Percentiles rank a stretch among this genome's conserved stretches.
Evolutionary conservation across 2,888 invertebrate genomes (phyloP).

Genomic region (Cryptus armator): DNA sequence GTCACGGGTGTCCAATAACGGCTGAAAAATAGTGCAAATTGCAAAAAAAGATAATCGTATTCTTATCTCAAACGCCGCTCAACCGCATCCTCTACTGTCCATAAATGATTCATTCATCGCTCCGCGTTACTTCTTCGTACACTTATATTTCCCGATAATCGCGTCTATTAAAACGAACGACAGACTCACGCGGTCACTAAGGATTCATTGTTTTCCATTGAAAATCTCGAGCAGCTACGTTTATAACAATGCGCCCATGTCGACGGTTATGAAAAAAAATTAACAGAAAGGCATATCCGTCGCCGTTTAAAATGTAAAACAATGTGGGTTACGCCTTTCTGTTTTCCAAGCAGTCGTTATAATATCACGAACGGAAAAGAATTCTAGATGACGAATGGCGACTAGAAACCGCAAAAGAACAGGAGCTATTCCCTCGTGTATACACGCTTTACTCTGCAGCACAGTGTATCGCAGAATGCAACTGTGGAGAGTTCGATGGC

Average conservation of each 20-base stretch:
- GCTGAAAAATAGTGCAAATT: too few relatives aligned
- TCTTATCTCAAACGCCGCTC: too few relatives aligned
- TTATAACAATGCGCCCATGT: not conserved
- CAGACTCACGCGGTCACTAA: not conserved
- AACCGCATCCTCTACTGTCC: conserved; percentile 3
- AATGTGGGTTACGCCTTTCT: too few relatives aligned
- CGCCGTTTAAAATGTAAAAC: too few relatives aligned
- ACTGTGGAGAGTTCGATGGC: conserved; percentile 32
- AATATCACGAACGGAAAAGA: conserved; percentile 8
- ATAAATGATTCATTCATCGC: too few relatives aligned
- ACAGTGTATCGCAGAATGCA: conserved; percentile 5
- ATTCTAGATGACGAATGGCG: conserved; percentile 7
- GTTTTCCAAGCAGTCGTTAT: too few relatives aligned
- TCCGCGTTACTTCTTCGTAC: not conserved
- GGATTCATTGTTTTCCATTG: conserved; percentile 17
- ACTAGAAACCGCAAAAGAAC: not conserved
- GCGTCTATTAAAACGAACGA: not conserved
- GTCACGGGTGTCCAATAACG: too few relatives aligned
- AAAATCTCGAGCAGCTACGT: not conserved
- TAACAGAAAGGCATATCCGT: too few relatives aligned
- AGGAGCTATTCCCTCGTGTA: not conserved
- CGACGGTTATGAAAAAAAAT: too few relatives aligned
- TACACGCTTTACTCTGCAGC: not conserved
- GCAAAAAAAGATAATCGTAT: too few relatives aligned
- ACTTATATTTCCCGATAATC: conserved; percentile 11